These are phyloP conservation scores for Enoplosus armatus DNA, from an alignment of 2,797 vertebrate species.

Conservation along the genomic window DNA sequence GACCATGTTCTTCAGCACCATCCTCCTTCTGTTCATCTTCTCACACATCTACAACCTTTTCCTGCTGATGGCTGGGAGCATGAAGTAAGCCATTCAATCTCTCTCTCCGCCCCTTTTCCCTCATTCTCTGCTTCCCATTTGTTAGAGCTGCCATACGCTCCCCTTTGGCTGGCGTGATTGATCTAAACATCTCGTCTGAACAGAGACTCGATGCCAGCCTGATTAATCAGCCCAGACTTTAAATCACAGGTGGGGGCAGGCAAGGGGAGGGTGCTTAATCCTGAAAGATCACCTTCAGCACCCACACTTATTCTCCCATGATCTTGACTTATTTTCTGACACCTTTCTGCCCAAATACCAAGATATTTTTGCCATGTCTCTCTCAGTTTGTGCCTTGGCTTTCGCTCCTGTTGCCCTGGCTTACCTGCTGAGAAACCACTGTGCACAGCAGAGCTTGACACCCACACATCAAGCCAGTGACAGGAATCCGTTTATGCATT, in stretches of 20 bases:
- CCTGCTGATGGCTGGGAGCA: slow-evolving; percentile 93
- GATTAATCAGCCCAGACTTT: slow-evolving; percentile 70
- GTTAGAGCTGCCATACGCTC: slow-evolving; percentile 55
- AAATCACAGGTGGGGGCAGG: slow-evolving; percentile 62
- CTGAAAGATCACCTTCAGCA: slow-evolving; percentile 68
- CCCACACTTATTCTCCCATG: slow-evolving; percentile 51
- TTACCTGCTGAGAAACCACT: slow-evolving; percentile 51
- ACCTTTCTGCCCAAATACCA: slow-evolving; percentile 35
- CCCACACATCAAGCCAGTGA: slow-evolving; percentile 68
- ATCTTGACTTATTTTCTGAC: slow-evolving; percentile 57
- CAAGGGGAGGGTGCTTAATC: slow-evolving; percentile 49
- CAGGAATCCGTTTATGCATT: slow-evolving; percentile 79
- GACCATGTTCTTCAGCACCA: slow-evolving; percentile 99
- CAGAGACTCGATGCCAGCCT: slow-evolving; percentile 60
- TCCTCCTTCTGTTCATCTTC: slow-evolving; percentile 98
- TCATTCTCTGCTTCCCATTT: slow-evolving; percentile 63
- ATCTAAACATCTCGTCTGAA: slow-evolving; percentile 67
- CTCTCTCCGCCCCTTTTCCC: slow-evolving; percentile 15
- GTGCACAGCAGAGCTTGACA: slow-evolving; percentile 57
- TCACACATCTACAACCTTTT: slow-evolving; percentile 97
- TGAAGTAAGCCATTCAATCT: slow-evolving; percentile 89
- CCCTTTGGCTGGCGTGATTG: slow-evolving; percentile 68
- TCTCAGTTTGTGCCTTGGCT: background rate
- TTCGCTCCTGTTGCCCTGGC: background rate
- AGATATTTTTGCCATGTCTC: slow-evolving; percentile 21